These are phyloP conservation scores for Anneissia japonica DNA, from an alignment of 35 echinoderm and acorn worm species.

Conservation along the genomic window DNA sequence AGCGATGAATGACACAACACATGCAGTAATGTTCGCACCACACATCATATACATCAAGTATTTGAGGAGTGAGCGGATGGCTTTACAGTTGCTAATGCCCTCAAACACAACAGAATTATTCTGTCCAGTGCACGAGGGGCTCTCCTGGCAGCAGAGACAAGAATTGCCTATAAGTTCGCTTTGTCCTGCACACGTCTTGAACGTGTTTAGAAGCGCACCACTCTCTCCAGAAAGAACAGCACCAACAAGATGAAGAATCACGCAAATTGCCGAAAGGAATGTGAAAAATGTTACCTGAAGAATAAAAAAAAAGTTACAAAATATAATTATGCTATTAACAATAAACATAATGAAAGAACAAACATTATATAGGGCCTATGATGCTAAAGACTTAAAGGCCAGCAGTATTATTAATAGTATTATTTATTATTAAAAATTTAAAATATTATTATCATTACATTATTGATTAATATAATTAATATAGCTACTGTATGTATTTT, in stretches of 20 bases:
- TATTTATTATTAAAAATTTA: no score
- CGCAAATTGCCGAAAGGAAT: conserved; percentile 73
- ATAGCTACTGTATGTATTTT: no score
- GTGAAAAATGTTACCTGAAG: conserved; percentile 80
- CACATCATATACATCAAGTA: conserved; percentile 69
- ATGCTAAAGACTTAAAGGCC: no score
- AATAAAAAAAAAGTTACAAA: no score
- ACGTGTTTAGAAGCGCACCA: conserved; percentile 44
- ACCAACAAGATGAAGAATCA: conserved; percentile 73
- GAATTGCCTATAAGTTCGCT: neutral
- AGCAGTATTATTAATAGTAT: no score
- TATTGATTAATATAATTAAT: no score
- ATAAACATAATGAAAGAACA: no score
- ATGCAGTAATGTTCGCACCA: conserved; percentile 62
- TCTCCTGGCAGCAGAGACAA: conserved; percentile 51
- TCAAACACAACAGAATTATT: conserved; percentile 38
- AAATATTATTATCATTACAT: no score
- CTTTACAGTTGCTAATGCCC: conserved; percentile 48
- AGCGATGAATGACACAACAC: conserved; percentile 55
- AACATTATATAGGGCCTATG: no score
- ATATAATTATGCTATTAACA: no score
- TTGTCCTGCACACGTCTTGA: conserved; percentile 18
- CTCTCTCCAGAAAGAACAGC: conserved; percentile 61
- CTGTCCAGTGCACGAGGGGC: conserved; percentile 4
- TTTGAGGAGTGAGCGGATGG: conserved; percentile 36